These are phyloP conservation scores for Sandelia bainsii DNA, from an alignment of 2,797 vertebrate genomes.

Conservation along the genomic window DNA sequence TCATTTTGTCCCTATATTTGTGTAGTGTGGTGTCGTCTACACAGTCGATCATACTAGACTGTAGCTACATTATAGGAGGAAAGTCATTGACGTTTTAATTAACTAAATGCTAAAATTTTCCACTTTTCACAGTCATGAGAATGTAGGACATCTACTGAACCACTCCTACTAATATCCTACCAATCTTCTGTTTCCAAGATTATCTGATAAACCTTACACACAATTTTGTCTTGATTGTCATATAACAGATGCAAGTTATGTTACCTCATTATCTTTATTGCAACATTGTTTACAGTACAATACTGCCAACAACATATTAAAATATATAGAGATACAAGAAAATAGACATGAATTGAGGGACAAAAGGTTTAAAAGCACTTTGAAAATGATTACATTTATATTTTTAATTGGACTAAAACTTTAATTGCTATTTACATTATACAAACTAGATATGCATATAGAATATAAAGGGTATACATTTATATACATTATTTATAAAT, in stretches of 20 bases:
- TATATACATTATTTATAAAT: conserved; percentile 89
- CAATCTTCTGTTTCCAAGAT: background rate
- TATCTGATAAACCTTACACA: background rate
- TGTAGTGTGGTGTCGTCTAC: too few species aligned
- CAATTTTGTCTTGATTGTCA: background rate
- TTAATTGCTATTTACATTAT: conserved; percentile 87
- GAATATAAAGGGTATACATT: conserved; percentile 88
- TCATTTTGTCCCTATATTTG: too few species aligned
- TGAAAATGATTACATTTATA: conserved; percentile 84
- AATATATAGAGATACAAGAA: conserved; percentile 86
- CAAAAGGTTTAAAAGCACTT: conserved; percentile 86
- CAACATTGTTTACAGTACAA: conserved; percentile 86
- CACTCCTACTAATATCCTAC: too few species aligned
- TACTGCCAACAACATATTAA: conserved; percentile 86
- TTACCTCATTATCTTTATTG: conserved; percentile 85
- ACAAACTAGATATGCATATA: conserved; percentile 87
- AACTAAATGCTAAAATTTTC: too few species aligned
- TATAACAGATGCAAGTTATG: conserved; percentile 32
- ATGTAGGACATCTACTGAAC: background rate
- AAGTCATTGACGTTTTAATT: background rate
- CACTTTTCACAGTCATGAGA: background rate
- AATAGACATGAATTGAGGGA: conserved; percentile 83
- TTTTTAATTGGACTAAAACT: conserved; percentile 84
- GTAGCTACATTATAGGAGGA: too few species aligned
- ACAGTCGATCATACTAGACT: too few species aligned